Percentiles rank a stretch among this genome's conserved stretches.
These are phyloP conservation scores for Eulemur rubriventer DNA, from an alignment of 2,797 vertebrate genomes.

Conservation along the genomic window DNA sequence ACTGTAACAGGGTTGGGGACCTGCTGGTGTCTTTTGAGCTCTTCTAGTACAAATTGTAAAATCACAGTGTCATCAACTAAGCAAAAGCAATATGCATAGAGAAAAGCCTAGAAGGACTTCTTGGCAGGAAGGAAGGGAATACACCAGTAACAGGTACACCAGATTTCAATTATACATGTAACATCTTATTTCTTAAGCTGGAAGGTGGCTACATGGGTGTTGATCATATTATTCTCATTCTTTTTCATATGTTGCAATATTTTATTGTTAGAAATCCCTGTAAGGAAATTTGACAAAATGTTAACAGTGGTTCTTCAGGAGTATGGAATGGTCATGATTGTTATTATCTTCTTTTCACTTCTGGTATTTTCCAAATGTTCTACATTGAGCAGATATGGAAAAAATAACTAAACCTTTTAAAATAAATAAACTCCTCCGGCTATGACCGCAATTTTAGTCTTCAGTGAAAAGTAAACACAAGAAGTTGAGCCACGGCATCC, in stretches of 20 bases:
- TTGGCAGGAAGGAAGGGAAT: not conserved
- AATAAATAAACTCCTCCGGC: conserved; percentile 9
- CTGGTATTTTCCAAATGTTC: conserved; percentile 47
- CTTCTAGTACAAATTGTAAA: not conserved
- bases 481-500: not conserved
- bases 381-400: conserved; percentile 29
- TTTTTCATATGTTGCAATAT: not conserved
- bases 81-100: not conserved
- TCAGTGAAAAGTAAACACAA: conserved; percentile 28
- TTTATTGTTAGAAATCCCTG: not conserved
- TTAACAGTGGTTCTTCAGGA: not conserved
- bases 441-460: conserved; percentile 3
- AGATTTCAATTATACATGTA: not conserved
- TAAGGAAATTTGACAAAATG: not conserved
- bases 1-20: not conserved
- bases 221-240: not conserved
- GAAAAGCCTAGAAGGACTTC: not conserved
- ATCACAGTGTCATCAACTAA: not conserved
- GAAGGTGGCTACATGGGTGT: not conserved
- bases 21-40: not conserved
- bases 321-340: not conserved
- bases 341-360: conserved; percentile 34
- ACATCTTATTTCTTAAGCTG: not conserved
- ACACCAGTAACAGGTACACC: not conserved
- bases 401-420: conserved; percentile 17